Evolutionary conservation across 2,888 invertebrate genomes (phyloP), one percentile per base, ranked within the genome.

Genomic region (Athrips mouffetella): DNA sequence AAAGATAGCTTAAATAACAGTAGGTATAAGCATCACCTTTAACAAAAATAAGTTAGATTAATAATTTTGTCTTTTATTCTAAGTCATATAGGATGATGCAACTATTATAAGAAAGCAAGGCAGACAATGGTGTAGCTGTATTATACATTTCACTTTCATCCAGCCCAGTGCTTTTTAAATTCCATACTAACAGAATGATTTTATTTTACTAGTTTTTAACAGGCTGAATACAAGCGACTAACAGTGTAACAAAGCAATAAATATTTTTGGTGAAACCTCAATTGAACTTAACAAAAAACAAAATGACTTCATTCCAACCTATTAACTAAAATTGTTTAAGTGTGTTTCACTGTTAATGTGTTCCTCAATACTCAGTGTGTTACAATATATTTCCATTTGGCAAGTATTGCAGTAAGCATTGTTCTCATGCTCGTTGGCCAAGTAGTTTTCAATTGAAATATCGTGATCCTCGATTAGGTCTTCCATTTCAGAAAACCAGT

Each of bases 341-440:
- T 81, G 81, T 41, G 63, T 58, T 25, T 70, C 74, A 23, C 73
- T 77, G 46, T 67, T 62, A 0, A 82, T 68, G 53, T 83, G 82
- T 10, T 59, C 65, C 20, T 73, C 70, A 42, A 83, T 64, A 35
- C 57, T 66, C 23, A 63, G 59, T 2, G 52, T 11, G 8, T 67
- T 70, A 47, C 81, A 82, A 1, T 56, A 45, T 6, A 83, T 55
- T 46, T 73, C 66, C 23, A 65, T 40, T 15, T 77, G 61, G 50
- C 83, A 83, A 59, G 65, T 76, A 29, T 67, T 71, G 48, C 83
- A 83, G 52, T 62, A 73, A 0, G 73, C 81, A 55, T 67, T 70
- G 11, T 56, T 58, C 40, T 82, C 76, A 52, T 74, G 65, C 50
- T 80, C 71, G 48, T 72, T 66, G 0, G 65, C 50, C 37, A 80